Evolutionary conservation across 1,140 invertebrate genomes (phyloP).

Genomic region (Pemphigus obesinymphae): DNA sequence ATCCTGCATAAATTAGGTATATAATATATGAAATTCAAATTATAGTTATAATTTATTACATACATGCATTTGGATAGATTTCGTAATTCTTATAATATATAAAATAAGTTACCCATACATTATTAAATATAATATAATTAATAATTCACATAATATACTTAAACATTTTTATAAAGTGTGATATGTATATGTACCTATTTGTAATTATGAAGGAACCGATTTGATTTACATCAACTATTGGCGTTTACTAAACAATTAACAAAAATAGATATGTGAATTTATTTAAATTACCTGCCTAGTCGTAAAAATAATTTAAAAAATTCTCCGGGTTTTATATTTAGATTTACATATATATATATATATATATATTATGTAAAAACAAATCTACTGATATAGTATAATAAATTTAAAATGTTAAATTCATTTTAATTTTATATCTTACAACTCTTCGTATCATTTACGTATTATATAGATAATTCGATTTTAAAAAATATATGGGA

Average conservation of each 20-base stretch:
- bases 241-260: background rate
- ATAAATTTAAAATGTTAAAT: constrained; percentile 2
- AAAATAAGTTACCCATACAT: background rate
- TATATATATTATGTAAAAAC: too few relatives aligned
- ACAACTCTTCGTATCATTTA: background rate
- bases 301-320: background rate
- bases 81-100: background rate
- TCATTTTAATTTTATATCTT: background rate
- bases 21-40: background rate
- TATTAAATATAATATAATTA: too few relatives aligned
- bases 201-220: background rate
- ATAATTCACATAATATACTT: background rate
- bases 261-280: constrained; percentile 1
- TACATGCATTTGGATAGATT: too few relatives aligned
- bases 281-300: constrained; percentile 9
- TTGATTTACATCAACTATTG: background rate
- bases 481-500: background rate
- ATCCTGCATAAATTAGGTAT: too few relatives aligned
- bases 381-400: background rate
- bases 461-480: background rate
- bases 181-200: background rate
- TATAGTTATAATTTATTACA: background rate
- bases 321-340: background rate
- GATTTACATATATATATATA: background rate
- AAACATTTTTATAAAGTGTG: background rate